Conservation (phyloP, 2,888 invertebrate genomes). For the Bombyx huttoni region DNA sequence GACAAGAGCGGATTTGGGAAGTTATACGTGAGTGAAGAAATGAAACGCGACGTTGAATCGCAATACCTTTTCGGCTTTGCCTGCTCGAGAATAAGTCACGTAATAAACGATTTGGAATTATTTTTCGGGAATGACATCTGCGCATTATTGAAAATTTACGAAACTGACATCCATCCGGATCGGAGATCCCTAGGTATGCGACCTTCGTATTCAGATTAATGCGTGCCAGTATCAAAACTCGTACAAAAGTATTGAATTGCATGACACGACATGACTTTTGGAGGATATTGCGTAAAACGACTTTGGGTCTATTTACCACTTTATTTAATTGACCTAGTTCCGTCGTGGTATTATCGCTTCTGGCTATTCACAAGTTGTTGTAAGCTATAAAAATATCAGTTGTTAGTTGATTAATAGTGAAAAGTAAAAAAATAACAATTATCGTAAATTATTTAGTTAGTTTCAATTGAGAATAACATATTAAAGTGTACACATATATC, state of each 20-base stretch:
- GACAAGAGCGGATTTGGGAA: conserved; percentile 6
- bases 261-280: conserved; percentile 7
- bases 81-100: background rate
- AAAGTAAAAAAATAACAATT: background rate
- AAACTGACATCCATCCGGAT: conserved; percentile 20
- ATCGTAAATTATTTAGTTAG: background rate
- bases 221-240: conserved; percentile 5
- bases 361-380: background rate
- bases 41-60: conserved; percentile 5
- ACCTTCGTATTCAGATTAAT: conserved; percentile 20
- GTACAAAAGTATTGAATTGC: conserved; percentile 17
- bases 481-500: too few relatives aligned
- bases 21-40: conserved; percentile 5
- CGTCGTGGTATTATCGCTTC: background rate
- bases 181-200: conserved; percentile 17
- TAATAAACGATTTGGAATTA: too few relatives aligned
- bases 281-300: conserved; percentile 10
- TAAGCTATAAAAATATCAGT: background rate
- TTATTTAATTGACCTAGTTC: conserved; percentile 7
- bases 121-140: too few relatives aligned
- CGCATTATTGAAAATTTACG: background rate
- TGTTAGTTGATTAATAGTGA: background rate
- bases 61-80: background rate
- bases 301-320: conserved; percentile 3
- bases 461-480: too few relatives aligned